Evolutionary conservation across 2,797 vertebrate genomes (phyloP).

Genomic region (Pseudomugil gertrudae): DNA sequence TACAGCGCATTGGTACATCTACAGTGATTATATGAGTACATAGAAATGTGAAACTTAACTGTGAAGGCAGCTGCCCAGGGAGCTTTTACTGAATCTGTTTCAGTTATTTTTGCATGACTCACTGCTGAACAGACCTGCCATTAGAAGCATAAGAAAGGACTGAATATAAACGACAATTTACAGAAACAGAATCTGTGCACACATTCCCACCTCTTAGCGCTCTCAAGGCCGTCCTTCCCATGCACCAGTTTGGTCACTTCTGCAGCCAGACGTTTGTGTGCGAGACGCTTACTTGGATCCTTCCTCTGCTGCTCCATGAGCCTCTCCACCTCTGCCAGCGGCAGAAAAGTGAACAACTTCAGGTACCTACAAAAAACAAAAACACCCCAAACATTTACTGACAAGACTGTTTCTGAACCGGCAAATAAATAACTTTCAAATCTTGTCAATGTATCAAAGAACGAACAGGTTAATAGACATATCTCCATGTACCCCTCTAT

Average conservation of each 20-base stretch:
- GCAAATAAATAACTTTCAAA: not conserved
- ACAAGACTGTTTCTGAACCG: not conserved
- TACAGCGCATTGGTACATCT: slow-evolving; percentile 93
- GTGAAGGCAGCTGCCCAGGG: not conserved
- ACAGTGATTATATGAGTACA: not conserved
- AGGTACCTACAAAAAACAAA: slow-evolving; percentile 83
- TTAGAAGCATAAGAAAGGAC: not conserved
- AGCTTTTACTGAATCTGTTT: too few species aligned
- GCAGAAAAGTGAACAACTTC: slow-evolving; percentile 94
- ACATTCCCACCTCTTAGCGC: slow-evolving; percentile 88
- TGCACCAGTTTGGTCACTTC: slow-evolving; percentile 98
- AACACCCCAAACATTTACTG: too few species aligned
- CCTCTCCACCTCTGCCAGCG: slow-evolving; percentile 88
- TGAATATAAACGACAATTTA: not conserved
- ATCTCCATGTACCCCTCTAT: slow-evolving; percentile 84
- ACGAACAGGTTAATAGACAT: not conserved
- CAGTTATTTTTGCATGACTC: not conserved
- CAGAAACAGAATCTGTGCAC: not conserved
- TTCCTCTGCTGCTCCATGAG: slow-evolving; percentile 89
- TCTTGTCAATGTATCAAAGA: not conserved
- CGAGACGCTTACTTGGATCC: slow-evolving; percentile 88
- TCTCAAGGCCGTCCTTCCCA: slow-evolving; percentile 91
- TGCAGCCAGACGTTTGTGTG: slow-evolving; percentile 93
- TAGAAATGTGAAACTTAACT: not conserved
- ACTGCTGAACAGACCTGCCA: not conserved